phyloP scores from a whole-genome alignment of 2,797 vertebrate species.

The Poecilia picta region DNA sequence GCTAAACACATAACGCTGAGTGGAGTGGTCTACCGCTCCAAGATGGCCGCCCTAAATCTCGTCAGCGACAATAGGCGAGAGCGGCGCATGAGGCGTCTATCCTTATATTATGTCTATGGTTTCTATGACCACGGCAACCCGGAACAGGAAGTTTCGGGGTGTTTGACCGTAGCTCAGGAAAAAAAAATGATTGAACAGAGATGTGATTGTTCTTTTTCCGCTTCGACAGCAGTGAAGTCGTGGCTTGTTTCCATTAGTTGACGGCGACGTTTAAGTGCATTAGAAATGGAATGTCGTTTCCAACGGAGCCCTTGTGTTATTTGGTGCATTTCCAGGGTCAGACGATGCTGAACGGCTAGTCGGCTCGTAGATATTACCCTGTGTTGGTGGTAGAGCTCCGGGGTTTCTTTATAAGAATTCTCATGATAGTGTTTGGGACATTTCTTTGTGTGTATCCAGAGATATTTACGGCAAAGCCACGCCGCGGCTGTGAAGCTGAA shows the following conservation, averaged over 20 bases:
- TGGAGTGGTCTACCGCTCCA: too few relatives aligned
- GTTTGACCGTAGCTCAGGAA: constrained; percentile 16
- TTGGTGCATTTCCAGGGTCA: background rate
- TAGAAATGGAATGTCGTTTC: constrained; percentile 12
- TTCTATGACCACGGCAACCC: constrained; percentile 52
- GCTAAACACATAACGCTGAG: too few relatives aligned
- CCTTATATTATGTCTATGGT: too few relatives aligned
- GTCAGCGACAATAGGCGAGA: too few relatives aligned
- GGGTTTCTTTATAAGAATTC: background rate
- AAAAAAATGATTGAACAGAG: constrained; percentile 64
- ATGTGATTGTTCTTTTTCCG: constrained; percentile 48
- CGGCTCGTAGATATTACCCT: background rate
- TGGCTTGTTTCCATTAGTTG: background rate
- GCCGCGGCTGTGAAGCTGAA: constrained; percentile 10
- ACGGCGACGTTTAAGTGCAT: background rate
- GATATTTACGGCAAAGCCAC: background rate
- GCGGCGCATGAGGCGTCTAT: too few relatives aligned
- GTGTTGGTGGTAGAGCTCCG: background rate
- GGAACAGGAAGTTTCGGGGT: constrained; percentile 49
- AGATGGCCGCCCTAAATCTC: too few relatives aligned
- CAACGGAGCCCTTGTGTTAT: background rate
- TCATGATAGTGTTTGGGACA: background rate
- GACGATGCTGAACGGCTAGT: constrained; percentile 25
- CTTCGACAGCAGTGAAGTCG: constrained; percentile 1
- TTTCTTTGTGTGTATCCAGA: background rate